These are phyloP conservation scores for Andrena hattorfiana DNA, from an alignment of 2,888 invertebrate genomes.

Conservation along the genomic window DNA sequence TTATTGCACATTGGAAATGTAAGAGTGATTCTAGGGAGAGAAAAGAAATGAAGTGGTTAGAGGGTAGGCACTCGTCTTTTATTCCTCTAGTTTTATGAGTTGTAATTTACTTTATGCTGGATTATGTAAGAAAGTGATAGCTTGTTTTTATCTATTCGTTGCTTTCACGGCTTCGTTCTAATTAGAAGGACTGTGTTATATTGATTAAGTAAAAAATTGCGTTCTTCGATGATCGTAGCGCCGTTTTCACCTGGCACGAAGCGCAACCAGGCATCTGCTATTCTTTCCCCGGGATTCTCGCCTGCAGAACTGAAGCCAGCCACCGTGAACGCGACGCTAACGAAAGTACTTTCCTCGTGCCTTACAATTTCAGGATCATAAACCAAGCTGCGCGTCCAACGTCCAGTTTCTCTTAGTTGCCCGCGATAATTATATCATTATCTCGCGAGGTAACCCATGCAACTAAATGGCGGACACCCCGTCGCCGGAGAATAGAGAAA, in stretches of 20 bases:
- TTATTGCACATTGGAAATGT: too few relatives aligned
- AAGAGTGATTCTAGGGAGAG: too few relatives aligned
- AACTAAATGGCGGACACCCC: slow-evolving; percentile 16
- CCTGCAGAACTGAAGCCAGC: slow-evolving; percentile 25
- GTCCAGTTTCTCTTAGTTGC: slow-evolving; percentile 48
- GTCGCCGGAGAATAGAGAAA: slow-evolving; percentile 38
- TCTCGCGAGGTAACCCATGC: slow-evolving; percentile 12
- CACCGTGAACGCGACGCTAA: slow-evolving; percentile 44
- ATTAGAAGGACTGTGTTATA: neutral
- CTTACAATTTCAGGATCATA: slow-evolving; percentile 60
- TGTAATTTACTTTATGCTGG: neutral
- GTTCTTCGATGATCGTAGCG: neutral
- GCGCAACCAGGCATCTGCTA: slow-evolving; percentile 16
- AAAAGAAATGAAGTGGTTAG: too few relatives aligned
- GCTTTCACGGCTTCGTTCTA: slow-evolving; percentile 6
- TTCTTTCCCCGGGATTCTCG: slow-evolving; percentile 8
- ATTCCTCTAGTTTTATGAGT: neutral
- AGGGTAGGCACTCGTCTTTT: too few relatives aligned
- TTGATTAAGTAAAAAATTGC: slow-evolving; percentile 7
- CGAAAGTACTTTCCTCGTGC: slow-evolving; percentile 46
- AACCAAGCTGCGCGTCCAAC: slow-evolving; percentile 37
- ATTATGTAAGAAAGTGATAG: neutral
- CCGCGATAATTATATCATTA: slow-evolving; percentile 50
- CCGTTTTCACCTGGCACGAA: slow-evolving; percentile 31
- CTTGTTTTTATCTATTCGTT: neutral